Conservation (phyloP, 2,113 vertebrate species). For the Chamaea fasciata region DNA sequence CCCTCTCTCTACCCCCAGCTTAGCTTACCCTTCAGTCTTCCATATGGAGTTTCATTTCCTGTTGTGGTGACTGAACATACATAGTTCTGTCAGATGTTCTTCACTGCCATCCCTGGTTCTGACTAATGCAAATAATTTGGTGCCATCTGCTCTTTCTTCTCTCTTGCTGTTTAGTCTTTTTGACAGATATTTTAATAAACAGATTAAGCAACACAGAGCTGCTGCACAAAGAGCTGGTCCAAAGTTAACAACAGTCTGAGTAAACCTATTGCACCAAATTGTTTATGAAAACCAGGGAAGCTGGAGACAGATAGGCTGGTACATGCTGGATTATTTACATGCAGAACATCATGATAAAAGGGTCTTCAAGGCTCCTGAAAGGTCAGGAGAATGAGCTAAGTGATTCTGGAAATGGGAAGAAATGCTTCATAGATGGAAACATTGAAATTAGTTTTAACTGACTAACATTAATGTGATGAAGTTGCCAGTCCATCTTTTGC, state of each 20-base stretch:
- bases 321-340: not conserved
- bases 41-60: not conserved
- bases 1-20: not conserved
- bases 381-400: constrained; percentile 21
- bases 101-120: not conserved
- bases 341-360: constrained; percentile 1
- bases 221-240: not conserved
- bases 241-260: constrained; percentile 29
- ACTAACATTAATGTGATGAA: not conserved
- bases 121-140: not conserved
- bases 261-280: constrained; percentile 30
- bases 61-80: not conserved
- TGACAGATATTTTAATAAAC: constrained; percentile 43
- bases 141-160: constrained; percentile 32
- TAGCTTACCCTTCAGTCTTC: not conserved
- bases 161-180: constrained; percentile 3
- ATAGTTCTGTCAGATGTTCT: not conserved
- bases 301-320: constrained; percentile 16
- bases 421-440: not conserved
- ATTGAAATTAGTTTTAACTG: not conserved
- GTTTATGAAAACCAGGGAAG: constrained; percentile 33
- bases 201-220: constrained; percentile 4
- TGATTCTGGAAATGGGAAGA: constrained; percentile 8
- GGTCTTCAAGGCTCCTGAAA: constrained; percentile 10
- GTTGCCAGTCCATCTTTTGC: not conserved